These are phyloP conservation scores for Orussus abietinus DNA, from an alignment of 1,140 invertebrate genomes.

Conservation along the genomic window DNA sequence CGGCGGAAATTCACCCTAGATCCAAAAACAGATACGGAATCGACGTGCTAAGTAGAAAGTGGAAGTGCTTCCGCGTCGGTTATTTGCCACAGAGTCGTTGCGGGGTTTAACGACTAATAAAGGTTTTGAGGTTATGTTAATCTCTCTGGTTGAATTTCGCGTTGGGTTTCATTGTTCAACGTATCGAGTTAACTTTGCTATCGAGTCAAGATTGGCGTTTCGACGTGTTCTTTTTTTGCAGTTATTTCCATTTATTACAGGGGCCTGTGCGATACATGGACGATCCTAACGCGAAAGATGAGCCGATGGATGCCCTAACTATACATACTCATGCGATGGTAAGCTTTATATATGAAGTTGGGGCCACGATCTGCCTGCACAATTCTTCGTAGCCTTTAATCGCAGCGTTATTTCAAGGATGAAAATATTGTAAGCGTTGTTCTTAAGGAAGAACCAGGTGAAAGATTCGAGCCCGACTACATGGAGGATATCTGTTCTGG, in stretches of 20 bases:
- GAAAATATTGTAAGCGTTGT: conserved; percentile 46
- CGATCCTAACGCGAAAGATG: conserved; percentile 31
- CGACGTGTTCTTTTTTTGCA: neutral
- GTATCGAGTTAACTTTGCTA: too few species aligned
- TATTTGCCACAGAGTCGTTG: too few species aligned
- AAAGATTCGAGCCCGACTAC: conserved; percentile 41
- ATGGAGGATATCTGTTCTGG: conserved; percentile 50
- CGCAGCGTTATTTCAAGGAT: conserved; percentile 39
- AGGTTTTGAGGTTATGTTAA: neutral
- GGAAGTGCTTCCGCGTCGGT: too few species aligned
- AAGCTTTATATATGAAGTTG: conserved; percentile 33
- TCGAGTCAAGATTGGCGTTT: too few species aligned
- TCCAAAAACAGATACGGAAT: too few species aligned
- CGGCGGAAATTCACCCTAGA: too few species aligned
- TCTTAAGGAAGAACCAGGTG: conserved; percentile 44
- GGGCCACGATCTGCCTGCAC: conserved; percentile 19
- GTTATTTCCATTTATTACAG: neutral
- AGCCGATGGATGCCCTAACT: conserved; percentile 31
- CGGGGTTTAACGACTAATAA: neutral
- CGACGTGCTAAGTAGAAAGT: too few species aligned
- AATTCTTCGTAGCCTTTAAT: conserved; percentile 25
- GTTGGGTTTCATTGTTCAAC: too few species aligned
- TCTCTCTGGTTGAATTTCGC: neutral
- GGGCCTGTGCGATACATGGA: conserved; percentile 19
- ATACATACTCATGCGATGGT: conserved; percentile 40